Percentiles rank a stretch among this genome's conserved stretches.
Evolutionary conservation across 2,797 vertebrate genomes (phyloP).

Genomic region (Sylvia borin): DNA sequence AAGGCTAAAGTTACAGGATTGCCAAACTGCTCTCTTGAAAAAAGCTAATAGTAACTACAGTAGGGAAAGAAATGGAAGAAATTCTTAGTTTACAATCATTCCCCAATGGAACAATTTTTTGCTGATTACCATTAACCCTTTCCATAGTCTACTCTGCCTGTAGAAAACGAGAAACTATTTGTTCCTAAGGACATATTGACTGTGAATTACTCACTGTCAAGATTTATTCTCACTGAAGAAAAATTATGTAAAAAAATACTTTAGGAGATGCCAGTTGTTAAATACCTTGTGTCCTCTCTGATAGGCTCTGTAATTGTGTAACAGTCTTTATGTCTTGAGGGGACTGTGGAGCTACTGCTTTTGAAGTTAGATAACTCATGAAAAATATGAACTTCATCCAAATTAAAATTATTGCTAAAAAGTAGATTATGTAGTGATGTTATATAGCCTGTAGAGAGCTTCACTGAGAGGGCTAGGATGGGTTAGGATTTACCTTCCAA

Average conservation of each 20-base stretch:
- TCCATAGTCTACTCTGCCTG: neutral
- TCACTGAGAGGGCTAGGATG: neutral
- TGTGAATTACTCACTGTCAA: neutral
- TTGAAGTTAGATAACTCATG: constrained; percentile 19
- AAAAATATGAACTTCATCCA: constrained; percentile 43
- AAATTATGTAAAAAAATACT: neutral
- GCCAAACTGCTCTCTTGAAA: constrained; percentile 42
- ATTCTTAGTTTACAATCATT: neutral
- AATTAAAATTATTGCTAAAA: constrained; percentile 54
- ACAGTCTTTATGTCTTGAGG: neutral
- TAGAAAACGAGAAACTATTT: neutral
- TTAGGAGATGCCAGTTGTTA: neutral
- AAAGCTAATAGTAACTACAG: neutral
- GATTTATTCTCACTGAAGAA: neutral
- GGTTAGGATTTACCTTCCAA: neutral
- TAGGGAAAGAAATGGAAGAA: constrained; percentile 16
- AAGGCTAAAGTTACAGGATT: constrained; percentile 36
- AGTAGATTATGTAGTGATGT: constrained; percentile 7
- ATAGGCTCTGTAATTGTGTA: neutral
- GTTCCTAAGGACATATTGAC: neutral
- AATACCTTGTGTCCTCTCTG: neutral
- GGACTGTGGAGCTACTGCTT: neutral
- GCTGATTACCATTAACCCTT: neutral
- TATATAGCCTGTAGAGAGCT: neutral
- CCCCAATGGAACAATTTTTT: neutral